These are phyloP conservation scores for Cliona cf. orientalis DNA, from an alignment of 37 sponge, comb jelly and placozoan genomes.

Conservation along the genomic window DNA sequence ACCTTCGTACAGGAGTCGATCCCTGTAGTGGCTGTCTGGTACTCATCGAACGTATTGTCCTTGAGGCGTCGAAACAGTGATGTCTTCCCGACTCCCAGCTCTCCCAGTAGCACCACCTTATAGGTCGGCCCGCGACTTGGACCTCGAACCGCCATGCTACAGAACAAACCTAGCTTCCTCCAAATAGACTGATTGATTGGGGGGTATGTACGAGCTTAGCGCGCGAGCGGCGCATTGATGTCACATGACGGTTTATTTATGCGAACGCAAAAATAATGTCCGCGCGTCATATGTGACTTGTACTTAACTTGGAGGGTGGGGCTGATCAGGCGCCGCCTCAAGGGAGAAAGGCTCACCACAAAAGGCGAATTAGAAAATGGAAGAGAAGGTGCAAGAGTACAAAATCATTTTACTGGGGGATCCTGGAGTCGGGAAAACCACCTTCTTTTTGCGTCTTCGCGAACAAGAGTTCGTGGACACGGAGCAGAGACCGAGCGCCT, in stretches of 20 bases:
- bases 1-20: conserved; percentile 89
- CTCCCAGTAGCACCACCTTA: conserved; percentile 88
- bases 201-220: background rate
- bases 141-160: background rate
- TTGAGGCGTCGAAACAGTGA: conserved; percentile 84
- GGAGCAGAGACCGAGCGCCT: background rate
- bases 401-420: conserved; percentile 76
- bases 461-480: conserved; percentile 48
- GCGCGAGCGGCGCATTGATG: too few relatives aligned
- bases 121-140: conserved; percentile 77
- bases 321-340: background rate
- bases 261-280: too few relatives aligned
- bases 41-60: conserved; percentile 89
- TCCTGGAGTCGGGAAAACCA: conserved; percentile 74
- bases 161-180: background rate
- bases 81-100: conserved; percentile 91
- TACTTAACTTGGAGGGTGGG: background rate
- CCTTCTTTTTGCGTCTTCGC: conserved; percentile 44
- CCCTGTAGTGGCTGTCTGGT: conserved; percentile 84
- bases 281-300: background rate
- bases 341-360: background rate
- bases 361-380: background rate
- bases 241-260: too few relatives aligned
- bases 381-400: conserved; percentile 9
- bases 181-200: background rate